Evolutionary conservation across 2,888 invertebrate species (phyloP), one percentile per base, ranked within the genome.

Genomic region (Miltochrista miniata): DNA sequence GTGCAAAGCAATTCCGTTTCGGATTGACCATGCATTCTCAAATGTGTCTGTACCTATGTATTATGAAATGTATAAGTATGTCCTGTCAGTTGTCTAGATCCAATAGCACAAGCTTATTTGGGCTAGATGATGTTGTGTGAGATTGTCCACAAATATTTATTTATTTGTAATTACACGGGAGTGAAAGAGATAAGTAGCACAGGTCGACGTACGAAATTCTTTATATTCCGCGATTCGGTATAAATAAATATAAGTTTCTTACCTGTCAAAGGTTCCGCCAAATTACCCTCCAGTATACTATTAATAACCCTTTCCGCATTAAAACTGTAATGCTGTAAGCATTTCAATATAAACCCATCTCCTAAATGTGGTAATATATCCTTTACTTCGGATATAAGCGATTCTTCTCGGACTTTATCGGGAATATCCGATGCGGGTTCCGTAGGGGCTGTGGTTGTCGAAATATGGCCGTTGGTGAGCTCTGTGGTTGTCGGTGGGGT

Each of bases 311-410:
- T 93, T 62, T 95, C 96, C 0, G 95, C 92, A 65, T 95, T 93
- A 79, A 94, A 95, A 14, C 95, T 94, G 71, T 96, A 97, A 71
- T 96, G 93, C 66, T 95, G 93, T 47, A 98, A 87, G 67, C 97
- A 95, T 73, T 93, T 93, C 83, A 97, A 84, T 31, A 95, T 92
- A 56, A 94, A 94, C 0, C 94, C 96, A 70, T 96, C 96, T 0
- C 97, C 97, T 42, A 97, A 90, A 83, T 97, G 94, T 1, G 96
- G 96, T 39, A 98, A 87, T 50, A 98, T 90, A 72, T 96, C 96
- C 68, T 94, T 94, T 0, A 96, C 94, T 84, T 93, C 93, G 18
- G 92, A 89, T 18, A 95, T 93, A 37, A 94, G 81, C 0, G 92
- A 91, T 45, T 91, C 86, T 43, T 89, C 75, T 78, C 87, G 68